Evolutionary conservation across 2,888 invertebrate genomes (phyloP), one percentile per base, ranked within the genome.

Genomic region (Cantharis lateralis): DNA sequence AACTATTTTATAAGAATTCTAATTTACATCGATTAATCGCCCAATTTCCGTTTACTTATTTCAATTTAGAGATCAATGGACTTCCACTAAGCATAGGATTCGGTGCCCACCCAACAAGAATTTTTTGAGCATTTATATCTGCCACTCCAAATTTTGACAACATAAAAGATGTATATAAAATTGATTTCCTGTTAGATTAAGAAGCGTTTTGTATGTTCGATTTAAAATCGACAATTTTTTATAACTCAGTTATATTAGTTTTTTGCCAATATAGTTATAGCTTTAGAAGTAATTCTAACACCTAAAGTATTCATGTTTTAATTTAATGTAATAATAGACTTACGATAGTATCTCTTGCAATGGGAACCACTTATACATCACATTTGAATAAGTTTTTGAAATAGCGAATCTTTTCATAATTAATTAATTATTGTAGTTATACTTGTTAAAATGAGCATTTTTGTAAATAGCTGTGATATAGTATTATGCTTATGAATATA

Each of bases 391-490:
- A n/a, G 24, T 66, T 66, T 20, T 20, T 66, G 24, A 71, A 61
- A 61, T 68, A 68, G 66, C 64, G 18, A 48, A 68, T 15, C 16
- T 15, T 15, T 61, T 66, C 61, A 16, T 70, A 20, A 16, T 13
- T 70, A 18, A 16, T 61, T 70, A 20, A 16, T 16, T 70, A 18
- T 48, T 20, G 20, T 32, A 70, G 32, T 28, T 48, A 48, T 48
- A 70, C 10, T 32, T 32, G 18, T 75, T 62, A 74, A 62, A 75
- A 62, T 71, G 76, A 73, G 62, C 75, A 64, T 80, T 80, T 74
- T 28, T 83, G 82, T 83, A 83, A 80, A 83, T 82, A 84, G 81
- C 84, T 84, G 84, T 84, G 84, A 84, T 84, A 84, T 82, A 78
- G 76, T 32, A 77, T 78, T 10, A 62, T 71, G 64, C 16, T 18